phyloP scores from a whole-genome alignment of 2,888 invertebrate species.

The Tinea semifulvella region DNA sequence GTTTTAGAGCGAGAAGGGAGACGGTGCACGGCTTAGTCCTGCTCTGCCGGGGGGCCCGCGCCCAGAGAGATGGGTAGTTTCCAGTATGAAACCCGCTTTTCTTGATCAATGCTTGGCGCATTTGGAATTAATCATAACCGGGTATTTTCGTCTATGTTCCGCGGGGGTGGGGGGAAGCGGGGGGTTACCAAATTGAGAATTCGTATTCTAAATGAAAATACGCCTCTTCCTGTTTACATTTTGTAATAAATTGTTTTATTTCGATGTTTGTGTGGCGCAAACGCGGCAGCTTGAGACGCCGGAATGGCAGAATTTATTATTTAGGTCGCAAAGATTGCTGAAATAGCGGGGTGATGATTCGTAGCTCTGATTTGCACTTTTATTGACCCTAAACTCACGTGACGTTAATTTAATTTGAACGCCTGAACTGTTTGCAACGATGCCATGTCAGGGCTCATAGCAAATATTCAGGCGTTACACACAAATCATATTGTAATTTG shows the following conservation, averaged over 20 bases:
- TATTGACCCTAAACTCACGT: constrained; percentile 5
- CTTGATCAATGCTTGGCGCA: constrained; percentile 67
- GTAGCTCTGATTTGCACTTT: background rate
- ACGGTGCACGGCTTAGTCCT: constrained; percentile 56
- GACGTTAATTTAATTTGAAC: too few relatives aligned
- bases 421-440: too few relatives aligned
- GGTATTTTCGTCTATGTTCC: constrained; percentile 63
- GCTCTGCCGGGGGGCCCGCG: constrained; percentile 36
- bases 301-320: constrained; percentile 34
- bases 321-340: constrained; percentile 24
- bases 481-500: too few relatives aligned
- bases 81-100: constrained; percentile 62
- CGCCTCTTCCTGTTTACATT: constrained; percentile 66
- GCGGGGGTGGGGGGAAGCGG: constrained; percentile 25
- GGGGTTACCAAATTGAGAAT: constrained; percentile 37
- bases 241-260: constrained; percentile 66
- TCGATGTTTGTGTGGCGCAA: constrained; percentile 45
- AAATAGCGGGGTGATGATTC: background rate
- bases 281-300: constrained; percentile 20
- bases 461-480: too few relatives aligned
- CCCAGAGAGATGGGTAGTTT: constrained; percentile 59
- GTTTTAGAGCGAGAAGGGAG: constrained; percentile 63
- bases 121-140: constrained; percentile 67
- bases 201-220: constrained; percentile 67
- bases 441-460: too few relatives aligned